A percentile compares a stretch with the other conserved stretches of the same genome.
phyloP scores from a whole-genome alignment of 1,140 invertebrate genomes.

The Pogonomyrmex barbatus region DNA sequence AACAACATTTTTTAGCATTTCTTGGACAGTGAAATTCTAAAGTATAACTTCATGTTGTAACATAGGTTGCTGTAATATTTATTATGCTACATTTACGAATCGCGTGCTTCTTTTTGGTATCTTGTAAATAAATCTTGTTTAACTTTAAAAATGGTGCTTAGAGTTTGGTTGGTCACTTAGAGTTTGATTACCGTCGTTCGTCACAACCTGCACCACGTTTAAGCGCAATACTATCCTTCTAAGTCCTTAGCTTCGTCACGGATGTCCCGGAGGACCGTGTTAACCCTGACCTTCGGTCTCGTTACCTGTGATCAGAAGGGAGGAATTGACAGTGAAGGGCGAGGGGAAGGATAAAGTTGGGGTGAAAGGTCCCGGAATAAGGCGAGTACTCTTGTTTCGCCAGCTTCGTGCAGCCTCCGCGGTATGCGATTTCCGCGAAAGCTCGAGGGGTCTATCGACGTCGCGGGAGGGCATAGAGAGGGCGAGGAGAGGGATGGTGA shows the following conservation, averaged over 20 bases:
- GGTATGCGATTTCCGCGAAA: slow-evolving; percentile 59
- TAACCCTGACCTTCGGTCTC: slow-evolving; percentile 67
- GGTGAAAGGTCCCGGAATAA: slow-evolving; percentile 55
- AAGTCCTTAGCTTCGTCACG: slow-evolving; percentile 38
- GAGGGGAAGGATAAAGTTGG: slow-evolving; percentile 8
- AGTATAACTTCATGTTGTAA: not conserved
- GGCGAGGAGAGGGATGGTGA: not conserved
- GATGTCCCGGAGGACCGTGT: slow-evolving; percentile 47
- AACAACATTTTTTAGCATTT: not conserved
- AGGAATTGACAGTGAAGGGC: slow-evolving; percentile 23
- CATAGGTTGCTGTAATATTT: not conserved
- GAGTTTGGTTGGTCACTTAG: not conserved
- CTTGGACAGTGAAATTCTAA: not conserved
- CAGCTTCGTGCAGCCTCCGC: slow-evolving; percentile 36
- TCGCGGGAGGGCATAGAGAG: slow-evolving; percentile 46
- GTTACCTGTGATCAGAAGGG: slow-evolving; percentile 50
- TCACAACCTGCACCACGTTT: not conserved
- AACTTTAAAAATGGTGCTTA: not conserved
- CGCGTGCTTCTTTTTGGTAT: too few species aligned
- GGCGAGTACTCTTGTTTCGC: slow-evolving; percentile 55
- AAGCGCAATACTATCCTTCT: slow-evolving; percentile 17
- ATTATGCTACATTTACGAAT: not conserved
- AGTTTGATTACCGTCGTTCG: not conserved
- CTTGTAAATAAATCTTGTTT: not conserved
- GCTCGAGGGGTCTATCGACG: slow-evolving; percentile 47